Conservation (phyloP, 2,113 vertebrate species). For the Chloroceryle aenea region DNA sequence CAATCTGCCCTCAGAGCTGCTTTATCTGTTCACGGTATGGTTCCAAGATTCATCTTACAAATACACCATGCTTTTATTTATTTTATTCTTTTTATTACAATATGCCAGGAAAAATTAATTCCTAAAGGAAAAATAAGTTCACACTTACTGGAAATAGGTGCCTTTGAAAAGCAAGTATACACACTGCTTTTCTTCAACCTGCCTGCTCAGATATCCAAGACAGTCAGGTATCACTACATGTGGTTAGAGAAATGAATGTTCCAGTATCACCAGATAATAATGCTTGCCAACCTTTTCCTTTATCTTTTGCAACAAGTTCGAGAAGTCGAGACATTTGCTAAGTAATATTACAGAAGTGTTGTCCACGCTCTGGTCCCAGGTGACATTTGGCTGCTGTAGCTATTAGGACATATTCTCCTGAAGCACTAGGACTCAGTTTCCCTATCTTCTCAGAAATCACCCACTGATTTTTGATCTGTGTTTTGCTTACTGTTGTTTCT, state of each 20-base stretch:
- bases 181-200: background rate
- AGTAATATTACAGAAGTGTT: background rate
- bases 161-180: background rate
- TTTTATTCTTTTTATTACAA: background rate
- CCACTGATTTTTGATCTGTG: background rate
- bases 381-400: background rate
- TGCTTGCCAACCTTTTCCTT: background rate
- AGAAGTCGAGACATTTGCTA: background rate
- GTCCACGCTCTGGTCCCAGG: background rate
- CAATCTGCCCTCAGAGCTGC: background rate
- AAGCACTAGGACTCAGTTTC: background rate
- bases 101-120: background rate
- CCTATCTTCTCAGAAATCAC: background rate
- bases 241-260: background rate
- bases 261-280: background rate
- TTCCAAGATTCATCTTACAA: background rate
- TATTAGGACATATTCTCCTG: background rate
- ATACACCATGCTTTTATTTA: background rate
- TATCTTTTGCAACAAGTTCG: background rate
- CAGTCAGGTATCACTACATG: background rate
- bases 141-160: background rate
- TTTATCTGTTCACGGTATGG: background rate
- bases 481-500: background rate
- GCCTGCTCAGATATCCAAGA: background rate
- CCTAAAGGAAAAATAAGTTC: background rate